Conservation (phyloP, 1,140 invertebrate genomes). For the Dendrolimus kikuchii region DNA sequence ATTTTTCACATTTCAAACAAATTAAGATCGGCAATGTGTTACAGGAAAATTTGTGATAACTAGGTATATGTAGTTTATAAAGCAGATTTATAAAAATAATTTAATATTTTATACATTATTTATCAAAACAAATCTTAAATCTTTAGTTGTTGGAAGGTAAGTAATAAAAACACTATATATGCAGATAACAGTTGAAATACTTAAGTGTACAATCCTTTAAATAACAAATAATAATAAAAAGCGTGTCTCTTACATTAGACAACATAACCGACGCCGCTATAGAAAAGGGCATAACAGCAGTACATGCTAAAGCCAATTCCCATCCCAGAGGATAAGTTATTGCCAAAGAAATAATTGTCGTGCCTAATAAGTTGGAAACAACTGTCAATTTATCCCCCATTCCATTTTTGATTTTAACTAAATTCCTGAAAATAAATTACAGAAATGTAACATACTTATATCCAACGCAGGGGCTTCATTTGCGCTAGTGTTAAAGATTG, state of each 20-base stretch:
- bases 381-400: conserved; percentile 90
- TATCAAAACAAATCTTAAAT: no score
- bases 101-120: no score
- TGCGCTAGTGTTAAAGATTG: no score
- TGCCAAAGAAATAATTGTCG: conserved; percentile 78
- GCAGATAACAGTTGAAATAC: neutral
- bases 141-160: no score
- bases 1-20: no score
- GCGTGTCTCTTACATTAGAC: conserved; percentile 44
- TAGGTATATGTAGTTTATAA: no score
- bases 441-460: neutral
- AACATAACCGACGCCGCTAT: conserved; percentile 49
- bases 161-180: no score
- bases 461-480: no score
- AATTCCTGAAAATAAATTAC: conserved; percentile 76
- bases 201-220: no score
- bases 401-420: conserved; percentile 91
- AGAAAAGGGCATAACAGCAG: conserved; percentile 58
- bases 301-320: conserved; percentile 86
- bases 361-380: conserved; percentile 80
- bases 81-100: no score
- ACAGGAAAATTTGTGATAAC: no score
- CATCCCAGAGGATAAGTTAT: conserved; percentile 85
- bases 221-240: neutral
- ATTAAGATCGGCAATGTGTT: no score